phyloP scores from a whole-genome alignment of 1,140 invertebrate species.

The Dendroctonus valens region DNA sequence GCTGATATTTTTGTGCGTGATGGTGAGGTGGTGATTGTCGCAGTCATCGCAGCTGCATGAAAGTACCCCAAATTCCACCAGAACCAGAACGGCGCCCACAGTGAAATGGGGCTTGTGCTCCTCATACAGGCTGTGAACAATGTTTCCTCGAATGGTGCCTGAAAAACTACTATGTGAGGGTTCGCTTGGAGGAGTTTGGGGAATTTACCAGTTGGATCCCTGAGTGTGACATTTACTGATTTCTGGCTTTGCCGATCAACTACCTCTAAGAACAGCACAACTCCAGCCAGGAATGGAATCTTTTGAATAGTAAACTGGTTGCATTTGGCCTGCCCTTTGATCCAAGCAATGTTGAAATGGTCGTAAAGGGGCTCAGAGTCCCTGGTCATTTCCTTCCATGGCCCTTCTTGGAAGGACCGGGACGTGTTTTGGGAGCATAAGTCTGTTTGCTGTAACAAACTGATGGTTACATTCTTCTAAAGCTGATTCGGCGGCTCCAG shows the following conservation, averaged over 20 bases:
- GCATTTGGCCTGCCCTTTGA: constrained; percentile 25
- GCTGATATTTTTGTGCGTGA: constrained; percentile 33
- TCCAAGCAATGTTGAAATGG: constrained; percentile 40
- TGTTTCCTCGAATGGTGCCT: constrained; percentile 35
- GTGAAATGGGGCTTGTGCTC: constrained; percentile 19
- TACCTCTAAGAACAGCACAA: constrained; percentile 31
- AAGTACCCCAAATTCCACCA: constrained; percentile 33
- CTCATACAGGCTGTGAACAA: constrained; percentile 33
- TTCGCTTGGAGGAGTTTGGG: neutral
- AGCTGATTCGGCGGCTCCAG: neutral
- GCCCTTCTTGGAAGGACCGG: constrained; percentile 20
- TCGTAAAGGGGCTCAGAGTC: constrained; percentile 32
- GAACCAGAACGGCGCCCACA: constrained; percentile 33
- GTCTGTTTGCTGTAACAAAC: constrained; percentile 1
- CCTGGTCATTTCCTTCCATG: constrained; percentile 32
- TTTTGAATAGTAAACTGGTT: constrained; percentile 32
- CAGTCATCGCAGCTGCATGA: constrained; percentile 24
- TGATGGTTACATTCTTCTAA: neutral
- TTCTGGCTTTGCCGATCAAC: constrained; percentile 26
- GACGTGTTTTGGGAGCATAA: constrained; percentile 29
- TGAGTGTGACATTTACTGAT: constrained; percentile 34
- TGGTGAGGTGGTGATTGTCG: constrained; percentile 33
- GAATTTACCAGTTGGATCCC: constrained; percentile 34
- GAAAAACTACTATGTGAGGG: constrained; percentile 5
- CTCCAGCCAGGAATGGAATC: constrained; percentile 35